These are phyloP conservation scores for Thereva unica DNA, from an alignment of 2,888 invertebrate species.

Conservation along the genomic window DNA sequence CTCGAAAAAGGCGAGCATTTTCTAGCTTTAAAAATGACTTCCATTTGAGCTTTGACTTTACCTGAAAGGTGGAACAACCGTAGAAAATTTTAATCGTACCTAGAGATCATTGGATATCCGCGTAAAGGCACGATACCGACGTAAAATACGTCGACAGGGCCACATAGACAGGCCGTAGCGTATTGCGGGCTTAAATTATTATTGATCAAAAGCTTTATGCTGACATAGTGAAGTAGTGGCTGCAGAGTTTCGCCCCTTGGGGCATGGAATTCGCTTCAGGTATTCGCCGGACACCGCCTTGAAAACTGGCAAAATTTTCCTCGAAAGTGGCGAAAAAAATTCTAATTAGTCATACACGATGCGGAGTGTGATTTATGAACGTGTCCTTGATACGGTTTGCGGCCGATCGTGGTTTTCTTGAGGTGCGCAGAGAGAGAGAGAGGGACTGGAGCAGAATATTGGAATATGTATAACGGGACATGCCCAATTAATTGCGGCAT, in stretches of 20 bases:
- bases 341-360: conserved; percentile 28
- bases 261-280: no score
- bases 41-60: conserved; percentile 17
- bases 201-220: no score
- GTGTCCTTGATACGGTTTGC: conserved; percentile 31
- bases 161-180: no score
- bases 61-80: not conserved
- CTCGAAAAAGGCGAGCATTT: not conserved
- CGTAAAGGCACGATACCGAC: no score
- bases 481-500: conserved; percentile 20
- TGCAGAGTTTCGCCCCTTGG: no score
- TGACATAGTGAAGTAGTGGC: no score
- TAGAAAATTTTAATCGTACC: not conserved
- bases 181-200: no score
- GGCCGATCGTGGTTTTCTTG: conserved; percentile 23
- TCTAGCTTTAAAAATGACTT: conserved; percentile 4
- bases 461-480: conserved; percentile 13
- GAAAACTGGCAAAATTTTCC: no score
- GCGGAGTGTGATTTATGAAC: conserved; percentile 31
- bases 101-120: no score
- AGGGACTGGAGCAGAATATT: not conserved
- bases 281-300: no score
- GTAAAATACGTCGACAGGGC: no score
- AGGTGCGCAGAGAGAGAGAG: conserved; percentile 13
- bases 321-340: not conserved